Conservation (phyloP, 2,113 vertebrate genomes). For the Tauraco erythrolophus region DNA sequence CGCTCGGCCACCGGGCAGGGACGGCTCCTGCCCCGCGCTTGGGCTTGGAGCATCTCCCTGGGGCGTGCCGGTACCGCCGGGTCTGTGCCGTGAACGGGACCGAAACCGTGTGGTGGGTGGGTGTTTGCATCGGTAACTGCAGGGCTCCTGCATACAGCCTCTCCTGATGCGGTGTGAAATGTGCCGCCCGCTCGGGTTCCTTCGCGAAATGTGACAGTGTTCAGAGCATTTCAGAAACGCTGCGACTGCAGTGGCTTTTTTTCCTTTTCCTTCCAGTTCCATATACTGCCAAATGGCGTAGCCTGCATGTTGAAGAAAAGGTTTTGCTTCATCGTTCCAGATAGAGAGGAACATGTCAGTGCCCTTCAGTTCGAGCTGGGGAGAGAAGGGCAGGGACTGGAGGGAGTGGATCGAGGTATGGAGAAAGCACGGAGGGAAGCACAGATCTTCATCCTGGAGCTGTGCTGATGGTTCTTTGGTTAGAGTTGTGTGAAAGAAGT, state of each 20-base stretch:
- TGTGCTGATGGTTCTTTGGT: background rate
- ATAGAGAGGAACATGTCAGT: background rate
- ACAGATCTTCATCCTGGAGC: background rate
- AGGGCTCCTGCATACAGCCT: rapidly evolving
- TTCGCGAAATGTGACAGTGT: background rate
- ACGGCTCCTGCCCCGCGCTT: background rate
- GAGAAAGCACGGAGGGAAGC: background rate
- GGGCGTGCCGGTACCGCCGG: background rate
- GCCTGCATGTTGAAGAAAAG: background rate
- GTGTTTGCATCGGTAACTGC: background rate
- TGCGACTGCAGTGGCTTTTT: rapidly evolving
- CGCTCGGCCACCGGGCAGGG: background rate
- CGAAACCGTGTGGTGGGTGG: background rate
- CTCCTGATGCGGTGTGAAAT: background rate
- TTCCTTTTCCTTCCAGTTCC: background rate
- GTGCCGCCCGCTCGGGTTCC: background rate
- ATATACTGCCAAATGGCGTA: background rate
- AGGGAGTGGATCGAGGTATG: background rate
- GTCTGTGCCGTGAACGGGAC: background rate
- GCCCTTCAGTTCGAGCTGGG: background rate
- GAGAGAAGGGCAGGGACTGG: background rate
- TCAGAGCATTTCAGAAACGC: background rate
- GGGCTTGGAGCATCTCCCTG: background rate
- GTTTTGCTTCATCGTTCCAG: background rate
- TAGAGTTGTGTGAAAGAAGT: background rate